Percentiles rank a stretch among this genome's conserved stretches.
These are phyloP conservation scores for Trogon melanurus DNA, from an alignment of 2,113 vertebrate genomes.

Conservation along the genomic window DNA sequence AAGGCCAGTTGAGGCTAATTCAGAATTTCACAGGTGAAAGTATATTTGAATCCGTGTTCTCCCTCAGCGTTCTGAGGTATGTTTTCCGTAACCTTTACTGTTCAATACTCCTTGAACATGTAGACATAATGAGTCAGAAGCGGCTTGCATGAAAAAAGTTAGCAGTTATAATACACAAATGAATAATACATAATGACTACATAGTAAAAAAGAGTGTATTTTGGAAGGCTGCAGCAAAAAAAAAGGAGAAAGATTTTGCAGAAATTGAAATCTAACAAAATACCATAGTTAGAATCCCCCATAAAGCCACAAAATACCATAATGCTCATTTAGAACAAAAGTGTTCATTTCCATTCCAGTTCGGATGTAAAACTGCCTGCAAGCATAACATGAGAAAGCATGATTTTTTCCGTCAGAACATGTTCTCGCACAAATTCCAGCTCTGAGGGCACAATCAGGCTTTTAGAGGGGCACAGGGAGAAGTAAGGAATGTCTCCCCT, in stretches of 20 bases:
- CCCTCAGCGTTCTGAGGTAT: neutral
- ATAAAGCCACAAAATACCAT: neutral
- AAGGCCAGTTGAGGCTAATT: neutral
- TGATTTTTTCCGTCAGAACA: neutral
- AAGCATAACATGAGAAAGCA: accelerated
- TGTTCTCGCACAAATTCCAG: neutral
- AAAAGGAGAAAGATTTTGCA: neutral
- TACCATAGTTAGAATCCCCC: neutral
- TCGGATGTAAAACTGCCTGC: neutral
- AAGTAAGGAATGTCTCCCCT: neutral
- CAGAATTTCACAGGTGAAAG: neutral
- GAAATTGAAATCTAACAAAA: neutral
- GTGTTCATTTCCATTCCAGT: neutral
- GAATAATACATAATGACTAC: neutral
- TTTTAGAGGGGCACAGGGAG: neutral
- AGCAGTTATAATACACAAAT: neutral
- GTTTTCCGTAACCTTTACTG: neutral
- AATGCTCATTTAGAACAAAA: neutral
- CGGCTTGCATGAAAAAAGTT: neutral
- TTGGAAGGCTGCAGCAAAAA: neutral
- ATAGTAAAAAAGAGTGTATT: neutral
- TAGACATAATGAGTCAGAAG: neutral
- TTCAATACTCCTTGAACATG: neutral
- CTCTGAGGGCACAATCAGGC: neutral
- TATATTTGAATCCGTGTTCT: neutral